Evolutionary conservation across 2,888 invertebrate species (phyloP), one percentile per base, ranked within the genome.

Genomic region (Pomacea canaliculata): DNA sequence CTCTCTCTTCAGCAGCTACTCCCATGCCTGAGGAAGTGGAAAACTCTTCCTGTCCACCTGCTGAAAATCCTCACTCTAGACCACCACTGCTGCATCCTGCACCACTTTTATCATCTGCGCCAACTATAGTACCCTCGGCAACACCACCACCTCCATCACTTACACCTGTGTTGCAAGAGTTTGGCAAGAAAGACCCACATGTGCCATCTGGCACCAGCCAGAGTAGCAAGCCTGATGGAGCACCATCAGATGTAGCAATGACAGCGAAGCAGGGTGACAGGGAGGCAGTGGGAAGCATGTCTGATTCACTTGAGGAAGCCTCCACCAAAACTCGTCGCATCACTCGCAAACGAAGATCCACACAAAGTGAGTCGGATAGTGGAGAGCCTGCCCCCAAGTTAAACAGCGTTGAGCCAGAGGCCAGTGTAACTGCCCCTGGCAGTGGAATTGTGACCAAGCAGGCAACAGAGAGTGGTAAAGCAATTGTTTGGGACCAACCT

Each of bases 291-390:
- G 23, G 7, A 60, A 16, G 27, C 60, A 7, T 37, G 46, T 27
- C 56, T 59, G 75, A 69, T 62, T 46, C 48, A 13, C 60, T 70
- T 13, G 63, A 51, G 23, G 78, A 78, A 51, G 60, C 51, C 60
- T 51, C 59, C 27, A n/a, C 69, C 16, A 74, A 27, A 18, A 71
- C 73, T 27, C 74, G 77, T 27, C 65, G 75, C 9, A 69, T 79
- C 19, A 77, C 76, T 3, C 71, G 79, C 59, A 79, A 79, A 75
- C 73, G 79, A 46, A 79, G 77, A 46, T 79, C 79, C 13, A 77
- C 71, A 37, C 70, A 78, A n/a, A 79, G 79, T 73, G 79, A 79
- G 67, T 77, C 77, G 27, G 79, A 79, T n/a, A 51, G 60, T 56
- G 65, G 68, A 48, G 76, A 79, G 37, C 71, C 74, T 16, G 69